Evolutionary conservation across 2,113 vertebrate species (phyloP).

Genomic region (Recurvirostra avosetta): DNA sequence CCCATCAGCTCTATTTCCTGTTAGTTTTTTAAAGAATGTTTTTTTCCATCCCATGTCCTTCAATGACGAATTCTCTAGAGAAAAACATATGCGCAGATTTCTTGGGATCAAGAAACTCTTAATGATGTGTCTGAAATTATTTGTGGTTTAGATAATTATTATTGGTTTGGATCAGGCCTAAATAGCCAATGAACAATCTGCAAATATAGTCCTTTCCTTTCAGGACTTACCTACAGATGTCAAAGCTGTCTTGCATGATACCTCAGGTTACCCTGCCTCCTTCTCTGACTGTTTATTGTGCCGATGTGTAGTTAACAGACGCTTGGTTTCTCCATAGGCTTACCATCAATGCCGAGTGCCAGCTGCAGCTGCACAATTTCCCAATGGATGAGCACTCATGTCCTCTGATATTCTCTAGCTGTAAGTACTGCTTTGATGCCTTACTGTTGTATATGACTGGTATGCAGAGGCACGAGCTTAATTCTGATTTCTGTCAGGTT

Average conservation of each 20-base stretch:
- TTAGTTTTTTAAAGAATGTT: neutral
- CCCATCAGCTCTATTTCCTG: neutral
- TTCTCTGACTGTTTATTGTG: neutral
- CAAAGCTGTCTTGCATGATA: neutral
- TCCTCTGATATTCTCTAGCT: constrained; percentile 96
- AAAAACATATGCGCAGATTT: neutral
- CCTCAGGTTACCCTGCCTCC: neutral
- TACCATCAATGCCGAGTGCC: constrained; percentile 95
- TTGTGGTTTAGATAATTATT: neutral
- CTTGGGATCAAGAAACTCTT: neutral
- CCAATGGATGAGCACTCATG: constrained; percentile 98
- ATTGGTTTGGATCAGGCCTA: neutral
- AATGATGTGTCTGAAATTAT: neutral
- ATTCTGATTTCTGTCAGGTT: neutral
- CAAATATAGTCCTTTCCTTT: neutral
- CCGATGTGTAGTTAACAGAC: constrained; percentile 12
- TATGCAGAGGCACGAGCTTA: neutral
- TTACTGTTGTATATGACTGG: neutral
- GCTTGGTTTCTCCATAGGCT: constrained; percentile 73
- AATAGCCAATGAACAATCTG: neutral
- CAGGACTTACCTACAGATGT: neutral
- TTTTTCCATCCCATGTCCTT: neutral
- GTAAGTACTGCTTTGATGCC: constrained; percentile 79
- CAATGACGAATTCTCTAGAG: neutral
- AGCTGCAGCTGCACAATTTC: constrained; percentile 95